These are phyloP conservation scores for Xestia ashworthii DNA, from an alignment of 2,888 invertebrate species.

Conservation along the genomic window DNA sequence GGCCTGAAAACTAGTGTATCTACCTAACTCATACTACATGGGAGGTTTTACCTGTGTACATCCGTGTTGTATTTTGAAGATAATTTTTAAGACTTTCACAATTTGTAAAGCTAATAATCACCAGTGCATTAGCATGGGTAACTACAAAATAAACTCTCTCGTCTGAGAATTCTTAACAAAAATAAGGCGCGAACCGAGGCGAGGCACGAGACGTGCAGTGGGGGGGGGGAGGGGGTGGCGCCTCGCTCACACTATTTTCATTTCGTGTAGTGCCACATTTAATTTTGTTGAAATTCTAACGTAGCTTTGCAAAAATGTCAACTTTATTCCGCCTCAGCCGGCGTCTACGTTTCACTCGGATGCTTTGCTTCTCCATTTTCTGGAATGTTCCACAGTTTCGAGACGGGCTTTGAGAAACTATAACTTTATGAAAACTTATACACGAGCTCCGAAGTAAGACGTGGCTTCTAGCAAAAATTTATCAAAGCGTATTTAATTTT, in stretches of 20 bases:
- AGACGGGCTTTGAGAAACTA: conserved; percentile 90
- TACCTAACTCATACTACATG: background rate
- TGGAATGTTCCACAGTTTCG: conserved; percentile 87
- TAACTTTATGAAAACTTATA: conserved; percentile 89
- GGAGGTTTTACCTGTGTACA: background rate
- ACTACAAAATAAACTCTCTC: conserved; percentile 61
- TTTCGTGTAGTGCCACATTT: conserved; percentile 90
- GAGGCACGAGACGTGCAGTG: conserved; percentile 37
- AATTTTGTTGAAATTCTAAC: conserved; percentile 90
- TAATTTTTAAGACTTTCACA: background rate
- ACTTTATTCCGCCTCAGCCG: conserved; percentile 90
- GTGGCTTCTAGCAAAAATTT: conserved; percentile 88
- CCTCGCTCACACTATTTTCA: conserved; percentile 86
- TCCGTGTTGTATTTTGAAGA: background rate
- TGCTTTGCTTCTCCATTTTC: conserved; percentile 89
- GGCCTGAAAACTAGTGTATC: background rate
- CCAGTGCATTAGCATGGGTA: conserved; percentile 40
- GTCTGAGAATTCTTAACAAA: conserved; percentile 76
- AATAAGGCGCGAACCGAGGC: conserved; percentile 72
- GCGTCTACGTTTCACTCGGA: conserved; percentile 86
- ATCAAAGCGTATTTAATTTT: conserved; percentile 90
- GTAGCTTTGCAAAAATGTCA: conserved; percentile 91
- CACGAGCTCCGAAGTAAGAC: conserved; percentile 86
- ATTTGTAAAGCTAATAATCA: conserved; percentile 37
- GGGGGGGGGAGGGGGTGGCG: conserved; percentile 48